Evolutionary conservation across 2,113 vertebrate genomes (phyloP), one percentile per base, ranked within the genome.

Genomic region (Lagopus leucura): DNA sequence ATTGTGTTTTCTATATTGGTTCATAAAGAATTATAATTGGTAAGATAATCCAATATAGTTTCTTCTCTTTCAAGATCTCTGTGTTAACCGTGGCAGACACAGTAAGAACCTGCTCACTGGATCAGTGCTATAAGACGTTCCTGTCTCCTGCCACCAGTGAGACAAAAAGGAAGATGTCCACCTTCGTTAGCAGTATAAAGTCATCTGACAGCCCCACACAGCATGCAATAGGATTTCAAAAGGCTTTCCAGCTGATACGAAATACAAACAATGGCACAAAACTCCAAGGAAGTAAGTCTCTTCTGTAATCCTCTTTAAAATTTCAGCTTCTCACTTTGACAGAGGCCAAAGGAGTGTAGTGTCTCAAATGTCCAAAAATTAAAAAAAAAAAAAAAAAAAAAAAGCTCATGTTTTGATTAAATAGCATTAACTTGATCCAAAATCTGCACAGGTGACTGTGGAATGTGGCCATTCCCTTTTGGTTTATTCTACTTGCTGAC

Each of bases 131-230:
- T 61, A 99, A 99, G 93, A 99, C 98, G 1, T 98, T 99, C 93
- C 98, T 99, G 87, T 99, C 99, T 82, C 99, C 99, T 15, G 99
- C 99, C 97, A 99, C 99, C 92, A 99, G 99, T 2, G 99, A 99
- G 97, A 99, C 99, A 21, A 99, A 99, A 94, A 98, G 99, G 97
- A 99, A 99, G 96, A 99, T 99, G 99, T 98, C 98, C 96, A 99
- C 98, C 93, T 99, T 99, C 55, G 98, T 99, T 73, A 98, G 97
- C 90, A 98, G 98, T 52, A 96, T 99, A 75, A 99, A 99, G 96
- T 97, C 98, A 0, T 98, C 98, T 0, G 99, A 99, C 94, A 98
- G 98, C 83, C 97, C 98, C 17, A 99, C 99, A 0, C 99, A 99
- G 97, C 99, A 99, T 8, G 98, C 99, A 0, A 88, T 98, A 22